Percentiles rank a stretch among this genome's conserved stretches.
These are phyloP conservation scores for Armadillidium nasatum DNA, from an alignment of 1,140 invertebrate genomes.

Conservation along the genomic window DNA sequence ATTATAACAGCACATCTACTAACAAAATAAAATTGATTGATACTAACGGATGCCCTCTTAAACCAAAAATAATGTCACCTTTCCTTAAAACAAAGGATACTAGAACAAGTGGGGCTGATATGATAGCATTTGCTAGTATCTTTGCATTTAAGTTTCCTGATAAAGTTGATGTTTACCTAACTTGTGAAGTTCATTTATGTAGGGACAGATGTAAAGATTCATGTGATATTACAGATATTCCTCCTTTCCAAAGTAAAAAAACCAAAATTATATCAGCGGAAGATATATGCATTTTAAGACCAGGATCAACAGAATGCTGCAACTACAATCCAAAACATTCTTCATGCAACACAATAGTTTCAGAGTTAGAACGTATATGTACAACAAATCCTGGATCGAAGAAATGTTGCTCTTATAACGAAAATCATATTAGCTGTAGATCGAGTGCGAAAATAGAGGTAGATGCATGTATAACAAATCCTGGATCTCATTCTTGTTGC, in stretches of 20 bases:
- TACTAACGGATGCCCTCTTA: conserved; percentile 65
- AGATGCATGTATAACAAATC: conserved; percentile 2
- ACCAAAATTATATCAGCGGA: no score
- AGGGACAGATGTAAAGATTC: no score
- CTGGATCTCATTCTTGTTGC: conserved; percentile 14
- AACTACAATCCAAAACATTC: background rate
- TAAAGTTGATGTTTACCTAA: conserved; percentile 74
- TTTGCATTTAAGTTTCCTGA: conserved; percentile 81
- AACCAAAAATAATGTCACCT: conserved; percentile 73
- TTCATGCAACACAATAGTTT: conserved; percentile 21
- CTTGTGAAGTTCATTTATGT: conserved; percentile 60
- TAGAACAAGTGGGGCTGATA: conserved; percentile 65
- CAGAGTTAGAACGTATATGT: conserved; percentile 22
- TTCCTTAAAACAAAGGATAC: conserved; percentile 75
- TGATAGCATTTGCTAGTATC: conserved; percentile 74
- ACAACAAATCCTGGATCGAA: conserved; percentile 27
- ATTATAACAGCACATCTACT: conserved; percentile 43
- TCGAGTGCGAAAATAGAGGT: conserved; percentile 19
- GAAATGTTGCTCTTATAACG: conserved; percentile 20
- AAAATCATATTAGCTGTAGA: conserved; percentile 14
- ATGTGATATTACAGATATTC: no score
- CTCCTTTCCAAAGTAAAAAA: no score
- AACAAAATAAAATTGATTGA: conserved; percentile 49
- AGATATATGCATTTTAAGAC: background rate
- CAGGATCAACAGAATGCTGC: conserved; percentile 24